phyloP scores from a whole-genome alignment of 2,797 vertebrate species.

The Clarias fuscus region DNA sequence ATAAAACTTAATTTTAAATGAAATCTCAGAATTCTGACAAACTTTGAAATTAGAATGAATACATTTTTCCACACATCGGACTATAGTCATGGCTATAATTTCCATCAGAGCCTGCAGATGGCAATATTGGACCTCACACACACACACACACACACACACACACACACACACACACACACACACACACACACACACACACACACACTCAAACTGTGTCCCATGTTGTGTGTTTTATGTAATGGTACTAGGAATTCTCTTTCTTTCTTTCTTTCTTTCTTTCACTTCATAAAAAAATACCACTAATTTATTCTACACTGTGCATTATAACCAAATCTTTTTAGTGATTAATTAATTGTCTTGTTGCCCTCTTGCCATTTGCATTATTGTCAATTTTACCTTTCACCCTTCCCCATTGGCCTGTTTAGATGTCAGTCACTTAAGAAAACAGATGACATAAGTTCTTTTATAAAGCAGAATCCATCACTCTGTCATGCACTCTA shows the following conservation, averaged over 20 bases:
- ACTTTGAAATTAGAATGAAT: too few species aligned
- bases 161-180: not conserved
- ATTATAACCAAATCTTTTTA: not conserved
- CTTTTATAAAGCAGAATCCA: conserved; percentile 30
- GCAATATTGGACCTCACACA: conserved; percentile 4
- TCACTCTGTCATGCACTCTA: not conserved
- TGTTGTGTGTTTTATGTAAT: not conserved
- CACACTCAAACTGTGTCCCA: not conserved
- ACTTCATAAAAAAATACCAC: not conserved
- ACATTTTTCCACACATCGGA: not conserved
- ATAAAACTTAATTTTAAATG: too few species aligned
- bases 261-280: not conserved
- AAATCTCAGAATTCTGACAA: too few species aligned
- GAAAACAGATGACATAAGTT: conserved; percentile 8
- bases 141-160: too few species aligned
- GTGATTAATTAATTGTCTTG: not conserved
- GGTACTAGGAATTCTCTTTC: not conserved
- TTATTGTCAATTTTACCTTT: not conserved
- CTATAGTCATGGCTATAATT: not conserved
- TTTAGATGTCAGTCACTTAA: conserved; percentile 2
- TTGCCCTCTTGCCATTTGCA: not conserved
- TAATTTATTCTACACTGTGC: not conserved
- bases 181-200: conserved; percentile 8
- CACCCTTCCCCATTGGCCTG: conserved; percentile 42
- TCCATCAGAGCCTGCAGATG: conserved; percentile 42